Conservation (phyloP, 2,113 vertebrate species). For the human (Homo sapiens) region DNA sequence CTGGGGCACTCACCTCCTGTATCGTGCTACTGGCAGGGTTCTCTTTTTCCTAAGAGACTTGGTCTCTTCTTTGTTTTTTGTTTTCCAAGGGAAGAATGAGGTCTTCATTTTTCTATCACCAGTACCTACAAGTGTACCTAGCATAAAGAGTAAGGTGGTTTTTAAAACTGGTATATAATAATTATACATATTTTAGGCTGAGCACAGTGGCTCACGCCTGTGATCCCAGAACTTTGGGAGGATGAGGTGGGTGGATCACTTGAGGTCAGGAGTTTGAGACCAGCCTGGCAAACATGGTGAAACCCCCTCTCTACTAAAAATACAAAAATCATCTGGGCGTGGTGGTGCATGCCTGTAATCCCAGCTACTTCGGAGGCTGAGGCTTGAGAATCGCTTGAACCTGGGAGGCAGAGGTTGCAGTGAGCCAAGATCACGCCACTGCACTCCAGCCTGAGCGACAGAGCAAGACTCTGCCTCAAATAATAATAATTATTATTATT, state of each 20-base stretch:
- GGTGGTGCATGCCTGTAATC: neutral
- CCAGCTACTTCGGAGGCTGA: neutral
- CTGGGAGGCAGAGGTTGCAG: neutral
- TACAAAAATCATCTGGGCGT: neutral
- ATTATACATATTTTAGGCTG: neutral
- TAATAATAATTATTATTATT: no score
- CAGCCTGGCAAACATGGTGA: neutral
- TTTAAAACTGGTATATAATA: neutral
- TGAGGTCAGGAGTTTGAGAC: neutral
- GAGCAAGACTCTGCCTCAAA: neutral
- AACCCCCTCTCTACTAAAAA: neutral
- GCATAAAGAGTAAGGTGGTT: neutral
- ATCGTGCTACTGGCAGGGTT: rapidly evolving
- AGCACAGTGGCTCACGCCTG: neutral
- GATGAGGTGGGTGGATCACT: neutral
- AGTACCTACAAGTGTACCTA: neutral
- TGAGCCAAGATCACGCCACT: neutral
- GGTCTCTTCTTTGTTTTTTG: neutral
- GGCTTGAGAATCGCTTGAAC: neutral
- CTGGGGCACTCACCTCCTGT: rapidly evolving
- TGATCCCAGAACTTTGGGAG: neutral
- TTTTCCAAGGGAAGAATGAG: neutral
- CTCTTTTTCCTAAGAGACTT: neutral
- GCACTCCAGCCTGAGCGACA: neutral
- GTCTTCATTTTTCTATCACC: neutral